These are phyloP conservation scores for Lasioglossum zephyrum DNA, from an alignment of 2,888 invertebrate genomes.

Conservation along the genomic window DNA sequence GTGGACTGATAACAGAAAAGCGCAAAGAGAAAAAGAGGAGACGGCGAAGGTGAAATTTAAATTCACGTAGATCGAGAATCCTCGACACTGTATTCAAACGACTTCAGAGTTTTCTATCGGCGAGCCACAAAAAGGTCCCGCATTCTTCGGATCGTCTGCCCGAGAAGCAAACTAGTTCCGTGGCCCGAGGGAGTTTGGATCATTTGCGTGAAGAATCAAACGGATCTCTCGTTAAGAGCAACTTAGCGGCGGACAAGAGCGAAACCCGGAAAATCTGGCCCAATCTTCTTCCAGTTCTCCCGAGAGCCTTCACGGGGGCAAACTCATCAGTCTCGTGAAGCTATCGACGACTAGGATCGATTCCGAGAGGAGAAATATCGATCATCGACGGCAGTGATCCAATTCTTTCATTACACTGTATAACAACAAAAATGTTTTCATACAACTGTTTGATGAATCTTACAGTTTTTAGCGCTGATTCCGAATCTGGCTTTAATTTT, in stretches of 20 bases:
- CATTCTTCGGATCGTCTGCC: neutral
- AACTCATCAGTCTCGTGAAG: conserved; percentile 49
- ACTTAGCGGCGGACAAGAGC: conserved; percentile 29
- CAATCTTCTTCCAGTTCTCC: conserved; percentile 27
- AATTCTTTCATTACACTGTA: neutral
- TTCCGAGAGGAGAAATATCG: neutral
- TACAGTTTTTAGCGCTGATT: too few relatives aligned
- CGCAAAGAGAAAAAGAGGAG: neutral
- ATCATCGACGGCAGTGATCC: neutral
- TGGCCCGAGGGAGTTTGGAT: neutral
- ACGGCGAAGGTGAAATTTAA: neutral
- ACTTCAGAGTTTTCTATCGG: neutral
- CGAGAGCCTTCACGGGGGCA: conserved; percentile 25
- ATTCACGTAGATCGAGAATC: neutral
- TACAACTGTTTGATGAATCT: too few relatives aligned
- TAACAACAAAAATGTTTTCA: too few relatives aligned
- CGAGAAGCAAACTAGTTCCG: neutral
- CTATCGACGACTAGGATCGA: conserved; percentile 41
- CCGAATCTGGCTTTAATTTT: too few relatives aligned
- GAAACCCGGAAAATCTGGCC: conserved; percentile 22
- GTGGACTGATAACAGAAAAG: neutral
- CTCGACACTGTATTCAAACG: neutral
- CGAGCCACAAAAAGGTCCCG: neutral
- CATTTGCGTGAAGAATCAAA: conserved; percentile 44
- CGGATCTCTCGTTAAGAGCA: conserved; percentile 43